phyloP scores from a whole-genome alignment of 2,113 vertebrate genomes.

The Brevimyrus niger region DNA sequence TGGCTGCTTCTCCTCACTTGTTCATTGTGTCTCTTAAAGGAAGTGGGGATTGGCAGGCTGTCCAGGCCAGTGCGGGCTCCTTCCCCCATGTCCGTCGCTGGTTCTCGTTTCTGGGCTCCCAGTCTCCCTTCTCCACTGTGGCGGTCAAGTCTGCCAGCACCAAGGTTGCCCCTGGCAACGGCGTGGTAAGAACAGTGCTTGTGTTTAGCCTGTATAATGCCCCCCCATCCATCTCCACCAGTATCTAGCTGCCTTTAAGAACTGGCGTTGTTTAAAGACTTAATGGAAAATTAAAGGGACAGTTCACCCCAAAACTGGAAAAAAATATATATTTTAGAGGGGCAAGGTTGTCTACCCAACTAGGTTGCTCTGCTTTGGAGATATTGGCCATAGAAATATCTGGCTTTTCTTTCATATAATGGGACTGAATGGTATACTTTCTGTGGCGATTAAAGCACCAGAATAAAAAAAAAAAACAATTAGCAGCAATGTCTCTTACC shows the following conservation, averaged over 20 bases:
- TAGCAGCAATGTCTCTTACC: not conserved
- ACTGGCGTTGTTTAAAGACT: not conserved
- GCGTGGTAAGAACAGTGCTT: conserved; percentile 43
- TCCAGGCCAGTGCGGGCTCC: conserved; percentile 53
- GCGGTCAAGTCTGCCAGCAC: conserved; percentile 65
- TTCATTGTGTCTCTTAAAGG: conserved; percentile 48
- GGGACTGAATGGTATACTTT: too few species aligned
- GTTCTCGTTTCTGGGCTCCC: conserved; percentile 81
- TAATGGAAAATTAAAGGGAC: not conserved
- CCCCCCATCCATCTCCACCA: too few species aligned
- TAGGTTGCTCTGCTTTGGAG: not conserved
- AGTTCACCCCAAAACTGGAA: not conserved
- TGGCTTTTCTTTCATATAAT: too few species aligned
- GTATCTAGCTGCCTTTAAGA: not conserved
- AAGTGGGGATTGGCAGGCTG: conserved; percentile 63
- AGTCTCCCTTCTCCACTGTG: conserved; percentile 69
- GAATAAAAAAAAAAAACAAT: too few species aligned
- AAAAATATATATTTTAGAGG: not conserved
- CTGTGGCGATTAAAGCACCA: too few species aligned
- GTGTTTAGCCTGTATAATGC: not conserved
- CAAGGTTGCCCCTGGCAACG: conserved; percentile 34
- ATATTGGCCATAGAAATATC: not conserved
- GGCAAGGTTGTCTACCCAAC: not conserved
- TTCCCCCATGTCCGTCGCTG: conserved; percentile 77
- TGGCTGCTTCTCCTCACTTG: not conserved